Evolutionary conservation across 2,888 invertebrate species (phyloP).

Genomic region (Incurvaria masculella): DNA sequence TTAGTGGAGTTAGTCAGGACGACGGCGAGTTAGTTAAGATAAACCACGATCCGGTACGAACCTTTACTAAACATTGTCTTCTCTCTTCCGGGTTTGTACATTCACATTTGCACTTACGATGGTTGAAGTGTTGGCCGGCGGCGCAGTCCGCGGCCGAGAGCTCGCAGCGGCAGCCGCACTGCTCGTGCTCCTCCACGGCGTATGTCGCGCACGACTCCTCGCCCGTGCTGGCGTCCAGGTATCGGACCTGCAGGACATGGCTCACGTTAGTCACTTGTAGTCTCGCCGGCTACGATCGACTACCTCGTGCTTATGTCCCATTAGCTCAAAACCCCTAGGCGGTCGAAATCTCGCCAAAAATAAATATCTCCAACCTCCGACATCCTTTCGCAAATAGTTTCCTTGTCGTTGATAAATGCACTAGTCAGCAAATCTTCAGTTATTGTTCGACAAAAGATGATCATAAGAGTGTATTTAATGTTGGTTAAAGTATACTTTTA

Average conservation of each 20-base stretch:
- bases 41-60: slow-evolving; percentile 48
- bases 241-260: slow-evolving; percentile 29
- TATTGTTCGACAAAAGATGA: too few species aligned
- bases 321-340: too few species aligned
- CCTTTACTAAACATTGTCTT: slow-evolving; percentile 41
- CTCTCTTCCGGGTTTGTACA: slow-evolving; percentile 44
- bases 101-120: slow-evolving; percentile 52
- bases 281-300: too few species aligned
- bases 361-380: too few species aligned
- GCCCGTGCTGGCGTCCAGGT: slow-evolving; percentile 36
- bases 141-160: slow-evolving; percentile 29
- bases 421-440: too few species aligned
- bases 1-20: neutral
- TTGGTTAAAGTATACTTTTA: too few species aligned
- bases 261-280: too few species aligned
- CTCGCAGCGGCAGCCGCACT: slow-evolving; percentile 37
- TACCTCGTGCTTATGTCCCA: too few species aligned
- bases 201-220: slow-evolving; percentile 41
- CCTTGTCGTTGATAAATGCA: too few species aligned
- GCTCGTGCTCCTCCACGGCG: slow-evolving; percentile 37
- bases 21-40: neutral
- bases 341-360: too few species aligned
- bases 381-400: too few species aligned
- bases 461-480: too few species aligned
- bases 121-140: slow-evolving; percentile 34